Percentiles rank a stretch among this genome's conserved stretches.
Evolutionary conservation across 2,888 invertebrate species (phyloP).

Genomic region (Hetaerina titia): DNA sequence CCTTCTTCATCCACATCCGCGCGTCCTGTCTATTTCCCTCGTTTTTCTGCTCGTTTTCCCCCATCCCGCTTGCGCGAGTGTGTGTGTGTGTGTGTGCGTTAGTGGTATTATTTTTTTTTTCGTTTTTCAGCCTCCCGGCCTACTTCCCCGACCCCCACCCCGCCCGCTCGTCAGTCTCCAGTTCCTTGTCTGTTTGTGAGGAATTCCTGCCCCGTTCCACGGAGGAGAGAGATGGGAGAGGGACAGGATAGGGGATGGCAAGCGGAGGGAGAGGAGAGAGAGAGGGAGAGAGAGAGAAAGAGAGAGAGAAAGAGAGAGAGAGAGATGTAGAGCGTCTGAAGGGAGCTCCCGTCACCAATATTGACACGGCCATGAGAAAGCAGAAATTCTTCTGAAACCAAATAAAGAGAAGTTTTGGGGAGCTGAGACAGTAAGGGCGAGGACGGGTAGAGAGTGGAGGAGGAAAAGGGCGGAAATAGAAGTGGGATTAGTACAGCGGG

Average conservation of each 20-base stretch:
- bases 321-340: slow-evolving; percentile 10
- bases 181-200: slow-evolving; percentile 58
- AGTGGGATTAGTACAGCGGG: background rate
- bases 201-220: slow-evolving; percentile 46
- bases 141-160: background rate
- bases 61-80: background rate
- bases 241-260: background rate
- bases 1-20: background rate
- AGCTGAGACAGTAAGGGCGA: slow-evolving; percentile 10
- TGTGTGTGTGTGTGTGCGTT: background rate
- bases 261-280: background rate
- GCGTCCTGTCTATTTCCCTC: background rate
- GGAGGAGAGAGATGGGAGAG: background rate
- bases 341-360: slow-evolving; percentile 61
- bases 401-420: slow-evolving; percentile 57
- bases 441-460: background rate
- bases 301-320: background rate
- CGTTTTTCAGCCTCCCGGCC: background rate
- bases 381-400: slow-evolving; percentile 66
- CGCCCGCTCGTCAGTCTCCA: background rate
- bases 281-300: background rate
- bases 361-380: slow-evolving; percentile 67
- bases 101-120: background rate
- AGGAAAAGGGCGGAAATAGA: background rate
- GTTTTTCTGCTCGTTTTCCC: background rate